A percentile compares a stretch with the other conserved stretches of the same genome.
phyloP scores from a whole-genome alignment of 2,888 invertebrate genomes.

The Phyllotreta cruciferae region DNA sequence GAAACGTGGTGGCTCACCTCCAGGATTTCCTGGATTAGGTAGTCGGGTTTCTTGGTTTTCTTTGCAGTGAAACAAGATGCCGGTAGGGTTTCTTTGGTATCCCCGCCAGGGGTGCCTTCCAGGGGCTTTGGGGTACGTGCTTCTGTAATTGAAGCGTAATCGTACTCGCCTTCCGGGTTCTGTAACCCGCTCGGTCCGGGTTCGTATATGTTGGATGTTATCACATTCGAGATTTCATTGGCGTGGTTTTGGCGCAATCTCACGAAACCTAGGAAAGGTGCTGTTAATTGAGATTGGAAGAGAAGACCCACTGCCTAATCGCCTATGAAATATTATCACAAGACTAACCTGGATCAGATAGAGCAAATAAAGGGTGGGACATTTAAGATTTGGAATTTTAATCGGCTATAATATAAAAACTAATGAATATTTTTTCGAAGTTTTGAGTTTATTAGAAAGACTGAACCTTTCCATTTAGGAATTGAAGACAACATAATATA shows the following conservation, averaged over 20 bases:
- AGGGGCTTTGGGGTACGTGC: conserved; percentile 44
- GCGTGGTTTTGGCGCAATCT: conserved; percentile 41
- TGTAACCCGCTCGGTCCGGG: conserved; percentile 39
- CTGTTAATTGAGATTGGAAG: background rate
- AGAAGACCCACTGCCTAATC: background rate
- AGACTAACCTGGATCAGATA: no score
- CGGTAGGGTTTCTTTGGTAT: conserved; percentile 62
- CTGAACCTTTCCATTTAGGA: no score
- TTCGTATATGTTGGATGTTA: conserved; percentile 29
- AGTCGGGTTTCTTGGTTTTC: conserved; percentile 34
- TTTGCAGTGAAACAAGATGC: conserved; percentile 61
- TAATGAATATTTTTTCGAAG: no score
- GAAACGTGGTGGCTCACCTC: no score
- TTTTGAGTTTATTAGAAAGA: no score
- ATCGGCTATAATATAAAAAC: no score
- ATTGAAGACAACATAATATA: no score
- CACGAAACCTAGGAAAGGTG: conserved; percentile 39
- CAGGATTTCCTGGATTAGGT: conserved; percentile 42
- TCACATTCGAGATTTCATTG: conserved; percentile 26
- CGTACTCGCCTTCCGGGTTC: conserved; percentile 39
- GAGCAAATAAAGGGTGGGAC: no score
- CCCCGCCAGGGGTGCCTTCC: conserved; percentile 29
- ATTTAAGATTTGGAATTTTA: no score
- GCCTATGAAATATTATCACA: no score
- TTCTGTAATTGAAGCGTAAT: conserved; percentile 43